Percentiles rank a stretch among this genome's conserved stretches.
phyloP scores from a whole-genome alignment of 1,140 invertebrate genomes.

The Microplitis demolitor region DNA sequence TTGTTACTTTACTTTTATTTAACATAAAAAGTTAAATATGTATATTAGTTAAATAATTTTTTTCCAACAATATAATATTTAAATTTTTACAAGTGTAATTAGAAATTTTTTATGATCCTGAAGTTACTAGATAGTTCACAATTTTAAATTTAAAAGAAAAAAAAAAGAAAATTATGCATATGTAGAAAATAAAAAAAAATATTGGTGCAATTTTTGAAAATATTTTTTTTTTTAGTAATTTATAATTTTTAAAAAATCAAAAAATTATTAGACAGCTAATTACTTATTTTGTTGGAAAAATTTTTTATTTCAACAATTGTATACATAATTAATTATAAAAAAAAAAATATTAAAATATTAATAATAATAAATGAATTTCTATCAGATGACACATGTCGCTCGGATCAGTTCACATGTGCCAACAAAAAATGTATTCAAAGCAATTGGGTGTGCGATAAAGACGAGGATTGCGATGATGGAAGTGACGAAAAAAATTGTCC shows the following conservation, averaged over 20 bases:
- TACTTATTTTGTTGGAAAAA: not conserved
- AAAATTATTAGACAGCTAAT: no score
- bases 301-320: no score
- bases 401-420: constrained; percentile 87
- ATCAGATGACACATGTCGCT: constrained; percentile 82
- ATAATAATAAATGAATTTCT: not conserved
- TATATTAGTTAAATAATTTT: no score
- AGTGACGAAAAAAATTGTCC: constrained; percentile 82
- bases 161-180: no score
- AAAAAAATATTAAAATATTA: not conserved
- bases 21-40: not conserved
- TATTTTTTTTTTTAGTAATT: no score
- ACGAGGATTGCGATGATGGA: constrained; percentile 84
- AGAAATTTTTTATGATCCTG: not conserved
- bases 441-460: constrained; percentile 85
- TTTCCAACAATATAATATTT: no score
- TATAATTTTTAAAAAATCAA: no score
- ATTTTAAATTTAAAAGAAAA: no score
- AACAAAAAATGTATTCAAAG: constrained; percentile 88
- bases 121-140: no score
- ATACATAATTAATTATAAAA: not conserved
- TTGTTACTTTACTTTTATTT: not conserved
- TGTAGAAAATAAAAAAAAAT: no score
- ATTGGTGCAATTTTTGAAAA: not conserved
- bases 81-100: not conserved